These are phyloP conservation scores for Pyrochroa serraticornis DNA, from an alignment of 2,888 invertebrate species.

Conservation along the genomic window DNA sequence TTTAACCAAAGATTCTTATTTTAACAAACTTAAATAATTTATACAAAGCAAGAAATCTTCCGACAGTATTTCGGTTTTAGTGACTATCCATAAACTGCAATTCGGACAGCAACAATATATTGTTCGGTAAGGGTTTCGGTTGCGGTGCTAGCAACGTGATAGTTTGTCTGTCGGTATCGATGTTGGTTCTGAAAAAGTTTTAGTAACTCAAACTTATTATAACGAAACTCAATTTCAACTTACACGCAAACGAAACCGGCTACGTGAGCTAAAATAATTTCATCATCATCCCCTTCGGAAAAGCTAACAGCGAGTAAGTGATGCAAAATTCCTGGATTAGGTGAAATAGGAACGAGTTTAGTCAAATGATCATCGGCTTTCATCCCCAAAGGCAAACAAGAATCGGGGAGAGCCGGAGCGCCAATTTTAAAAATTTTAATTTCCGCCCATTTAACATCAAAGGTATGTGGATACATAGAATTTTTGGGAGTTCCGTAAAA, in stretches of 20 bases:
- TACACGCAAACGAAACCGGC: slow-evolving; percentile 93
- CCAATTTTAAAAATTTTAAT: slow-evolving; percentile 93
- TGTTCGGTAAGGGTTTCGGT: slow-evolving; percentile 89
- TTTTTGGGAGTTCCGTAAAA: slow-evolving; percentile 87
- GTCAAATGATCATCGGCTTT: slow-evolving; percentile 89
- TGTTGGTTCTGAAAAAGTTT: slow-evolving; percentile 82
- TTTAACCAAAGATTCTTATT: no score
- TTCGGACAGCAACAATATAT: slow-evolving; percentile 85
- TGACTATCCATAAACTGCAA: slow-evolving; percentile 95
- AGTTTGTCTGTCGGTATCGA: slow-evolving; percentile 85
- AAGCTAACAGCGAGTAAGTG: slow-evolving; percentile 89
- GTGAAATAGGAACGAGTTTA: slow-evolving; percentile 81
- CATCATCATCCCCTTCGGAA: slow-evolving; percentile 81
- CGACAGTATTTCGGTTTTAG: slow-evolving; percentile 52
- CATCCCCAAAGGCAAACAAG: slow-evolving; percentile 97
- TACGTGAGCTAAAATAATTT: slow-evolving; percentile 85
- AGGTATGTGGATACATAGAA: slow-evolving; percentile 87
- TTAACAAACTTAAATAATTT: no score
- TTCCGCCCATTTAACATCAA: slow-evolving; percentile 90
- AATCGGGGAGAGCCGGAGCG: slow-evolving; percentile 90
- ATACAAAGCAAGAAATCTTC: no score
- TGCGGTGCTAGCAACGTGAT: slow-evolving; percentile 93
- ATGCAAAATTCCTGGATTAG: slow-evolving; percentile 79
- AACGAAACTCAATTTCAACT: slow-evolving; percentile 56
- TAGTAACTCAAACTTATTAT: no score